A percentile compares a stretch with the other conserved stretches of the same genome.
Conservation (phyloP, 2,113 vertebrate genomes). For the Lycocorax pyrrhopterus region DNA sequence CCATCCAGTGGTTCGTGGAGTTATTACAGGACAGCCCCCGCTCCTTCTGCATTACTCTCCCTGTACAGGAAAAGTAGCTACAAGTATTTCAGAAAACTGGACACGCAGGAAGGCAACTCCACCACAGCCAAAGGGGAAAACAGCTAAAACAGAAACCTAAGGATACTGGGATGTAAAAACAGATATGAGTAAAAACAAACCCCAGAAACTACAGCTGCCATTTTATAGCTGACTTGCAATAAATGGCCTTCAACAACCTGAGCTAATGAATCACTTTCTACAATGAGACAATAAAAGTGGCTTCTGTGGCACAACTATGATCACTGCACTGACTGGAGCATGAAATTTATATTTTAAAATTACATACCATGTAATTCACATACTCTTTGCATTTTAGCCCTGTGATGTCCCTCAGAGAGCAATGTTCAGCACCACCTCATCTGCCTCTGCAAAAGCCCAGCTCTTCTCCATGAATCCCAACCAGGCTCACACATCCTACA, state of each 20-base stretch:
- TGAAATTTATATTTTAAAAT: background rate
- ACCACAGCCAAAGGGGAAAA: background rate
- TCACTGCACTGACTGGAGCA: background rate
- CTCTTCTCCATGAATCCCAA: background rate
- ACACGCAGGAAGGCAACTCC: background rate
- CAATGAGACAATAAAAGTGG: background rate
- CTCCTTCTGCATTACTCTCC: background rate
- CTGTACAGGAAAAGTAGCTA: background rate
- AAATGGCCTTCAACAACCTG: background rate
- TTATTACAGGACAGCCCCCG: constrained; percentile 12
- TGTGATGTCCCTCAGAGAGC: background rate
- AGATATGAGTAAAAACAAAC: background rate
- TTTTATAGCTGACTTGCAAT: background rate
- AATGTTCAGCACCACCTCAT: background rate
- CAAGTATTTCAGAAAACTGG: background rate
- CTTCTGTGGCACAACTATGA: background rate
- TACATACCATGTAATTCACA: background rate
- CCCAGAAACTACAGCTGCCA: background rate
- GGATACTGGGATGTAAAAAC: background rate
- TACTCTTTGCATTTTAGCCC: background rate
- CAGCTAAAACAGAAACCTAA: background rate
- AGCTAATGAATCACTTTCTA: background rate
- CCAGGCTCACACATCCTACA: background rate
- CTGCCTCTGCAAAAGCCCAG: background rate
- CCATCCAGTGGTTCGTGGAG: constrained; percentile 48